Evolutionary conservation across 2,888 invertebrate genomes (phyloP).

Genomic region (Cancer borealis): DNA sequence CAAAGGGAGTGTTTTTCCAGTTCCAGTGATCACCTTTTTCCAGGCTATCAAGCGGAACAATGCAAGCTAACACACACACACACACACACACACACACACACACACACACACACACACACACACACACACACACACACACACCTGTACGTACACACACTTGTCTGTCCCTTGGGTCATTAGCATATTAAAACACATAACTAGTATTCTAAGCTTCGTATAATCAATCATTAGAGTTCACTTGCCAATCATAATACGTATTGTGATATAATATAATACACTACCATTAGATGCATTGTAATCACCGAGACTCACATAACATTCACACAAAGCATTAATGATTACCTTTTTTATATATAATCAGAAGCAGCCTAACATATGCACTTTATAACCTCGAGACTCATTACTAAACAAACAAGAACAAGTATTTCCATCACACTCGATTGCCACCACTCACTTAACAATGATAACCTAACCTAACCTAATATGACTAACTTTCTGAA

Average conservation of each 20-base stretch:
- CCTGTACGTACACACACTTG: no score
- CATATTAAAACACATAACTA: not conserved
- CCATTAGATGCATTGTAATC: not conserved
- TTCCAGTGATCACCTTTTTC: not conserved
- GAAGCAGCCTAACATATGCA: not conserved
- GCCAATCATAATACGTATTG: not conserved
- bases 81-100: no score
- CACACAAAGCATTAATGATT: not conserved
- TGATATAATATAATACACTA: not conserved
- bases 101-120: no score
- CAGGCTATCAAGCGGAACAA: not conserved
- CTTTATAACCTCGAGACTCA: not conserved
- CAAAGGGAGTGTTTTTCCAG: not conserved
- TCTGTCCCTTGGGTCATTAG: not conserved
- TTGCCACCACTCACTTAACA: not conserved
- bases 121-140: no score
- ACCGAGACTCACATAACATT: not conserved
- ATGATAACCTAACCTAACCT: not conserved
- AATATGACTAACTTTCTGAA: not conserved
- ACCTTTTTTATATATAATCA: not conserved
- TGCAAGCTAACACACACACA: not conserved
- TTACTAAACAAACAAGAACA: not conserved
- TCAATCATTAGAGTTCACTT: not conserved
- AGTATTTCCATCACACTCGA: not conserved
- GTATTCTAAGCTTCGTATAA: not conserved